Base-by-base conservation (phyloP, 2,113 vertebrate species). In the Caracal caracal region DNA sequence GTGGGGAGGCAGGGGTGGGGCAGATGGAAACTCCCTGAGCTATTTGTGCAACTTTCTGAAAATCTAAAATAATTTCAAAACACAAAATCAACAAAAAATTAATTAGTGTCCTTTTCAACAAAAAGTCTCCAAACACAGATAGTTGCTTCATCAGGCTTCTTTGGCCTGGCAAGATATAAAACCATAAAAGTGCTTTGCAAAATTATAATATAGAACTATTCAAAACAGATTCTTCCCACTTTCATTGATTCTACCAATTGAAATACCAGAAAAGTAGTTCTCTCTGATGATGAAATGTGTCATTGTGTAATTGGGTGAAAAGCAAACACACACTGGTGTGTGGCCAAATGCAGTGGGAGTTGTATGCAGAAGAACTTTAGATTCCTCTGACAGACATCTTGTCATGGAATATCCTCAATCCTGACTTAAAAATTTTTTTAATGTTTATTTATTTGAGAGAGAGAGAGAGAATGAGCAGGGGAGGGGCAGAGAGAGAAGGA, bases 51-150 rank as follows among this genome's bases (percentile, higher is more conserved):
- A 51, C 56, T 88, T 71, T 88, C 26, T 66, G 17, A 76, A 84
- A 73, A 28, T 71, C 10, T 79, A 71, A 93, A 80, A 71, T 85
- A 93, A 87, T 94, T 70, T 66, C 56, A 82, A 66, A 80, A 75
- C 28, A 30, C 12, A 47, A 93, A 56, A 12, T 87, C 86, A 66
- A 70, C 61, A n/a, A 47, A 51, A 66, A 89, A 51, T 33, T 47
- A 71, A 85, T 79, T 47, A 4, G 53, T 84, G 9, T 40, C 30
- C 24, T 94, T 94, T 84, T 89, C 35, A 90, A 40, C 6, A 43
- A 17, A 30, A 51, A 59, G 26, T 88, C 75, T 94, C 56, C 65
- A 85, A 80, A 75, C n/a, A 68, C 2, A 89, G 49, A 49, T 12
- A 53, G 56, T 20, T 90, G 49, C 40, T 80, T 95, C 53, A 68